Conservation (phyloP, 2,113 vertebrate genomes). For the Pygoscelis adeliae region DNA sequence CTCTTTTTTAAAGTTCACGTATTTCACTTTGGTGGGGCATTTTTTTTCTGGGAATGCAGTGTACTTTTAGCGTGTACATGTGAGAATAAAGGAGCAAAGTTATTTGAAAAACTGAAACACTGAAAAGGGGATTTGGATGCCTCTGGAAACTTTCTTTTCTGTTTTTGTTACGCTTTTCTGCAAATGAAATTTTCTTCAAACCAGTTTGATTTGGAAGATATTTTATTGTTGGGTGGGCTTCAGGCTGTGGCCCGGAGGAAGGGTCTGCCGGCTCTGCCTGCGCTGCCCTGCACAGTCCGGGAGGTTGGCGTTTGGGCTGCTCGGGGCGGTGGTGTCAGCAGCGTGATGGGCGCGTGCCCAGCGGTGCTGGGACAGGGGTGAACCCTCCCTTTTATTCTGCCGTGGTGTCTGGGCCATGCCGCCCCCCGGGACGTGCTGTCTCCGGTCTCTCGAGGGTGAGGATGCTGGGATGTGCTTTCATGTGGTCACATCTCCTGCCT, state of each 20-base stretch:
- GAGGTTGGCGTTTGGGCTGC: background rate
- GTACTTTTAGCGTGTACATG: background rate
- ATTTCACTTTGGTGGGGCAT: background rate
- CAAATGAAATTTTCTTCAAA: background rate
- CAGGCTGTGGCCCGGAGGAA: background rate
- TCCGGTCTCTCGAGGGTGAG: fast-evolving
- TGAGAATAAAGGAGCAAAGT: background rate
- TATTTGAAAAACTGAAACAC: background rate
- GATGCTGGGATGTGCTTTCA: background rate
- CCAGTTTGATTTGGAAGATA: background rate
- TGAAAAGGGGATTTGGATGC: background rate
- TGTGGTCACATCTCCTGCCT: fast-evolving
- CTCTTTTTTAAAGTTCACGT: fast-evolving
- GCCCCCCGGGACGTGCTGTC: background rate
- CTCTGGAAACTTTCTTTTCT: background rate
- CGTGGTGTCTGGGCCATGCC: fast-evolving
- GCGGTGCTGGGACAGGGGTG: fast-evolving
- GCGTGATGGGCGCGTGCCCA: fast-evolving
- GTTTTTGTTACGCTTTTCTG: background rate
- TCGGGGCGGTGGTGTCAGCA: fast-evolving
- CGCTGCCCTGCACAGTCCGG: fast-evolving
- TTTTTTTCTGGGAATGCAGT: background rate
- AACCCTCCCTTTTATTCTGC: too few species aligned
- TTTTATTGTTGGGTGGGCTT: background rate
- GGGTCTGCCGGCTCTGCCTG: fast-evolving